These are phyloP conservation scores for Enteromius radiatus DNA, from an alignment of 2,797 vertebrate genomes.

Conservation along the genomic window DNA sequence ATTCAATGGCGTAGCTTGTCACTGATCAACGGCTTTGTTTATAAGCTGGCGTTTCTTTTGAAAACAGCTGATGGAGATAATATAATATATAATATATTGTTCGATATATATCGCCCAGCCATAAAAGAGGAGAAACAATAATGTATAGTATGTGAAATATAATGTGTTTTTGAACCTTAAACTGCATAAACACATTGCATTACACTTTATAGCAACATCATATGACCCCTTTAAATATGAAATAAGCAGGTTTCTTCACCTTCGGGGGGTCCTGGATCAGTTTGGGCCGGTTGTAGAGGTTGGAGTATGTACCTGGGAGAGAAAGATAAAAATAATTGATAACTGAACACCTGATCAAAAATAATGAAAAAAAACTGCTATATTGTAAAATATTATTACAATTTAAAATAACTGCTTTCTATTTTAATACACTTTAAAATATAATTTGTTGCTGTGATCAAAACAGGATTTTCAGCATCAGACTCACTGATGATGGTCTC, in stretches of 20 bases:
- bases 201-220: too few species aligned
- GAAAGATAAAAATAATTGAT: background rate
- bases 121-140: too few species aligned
- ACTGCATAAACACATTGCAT: too few species aligned
- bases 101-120: too few species aligned
- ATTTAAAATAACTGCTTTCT: background rate
- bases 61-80: too few species aligned
- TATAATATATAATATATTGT: too few species aligned
- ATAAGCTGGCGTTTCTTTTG: too few species aligned
- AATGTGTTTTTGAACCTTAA: too few species aligned
- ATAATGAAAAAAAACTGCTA: background rate
- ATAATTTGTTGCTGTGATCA: background rate
- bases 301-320: constrained; percentile 91
- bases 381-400: background rate
- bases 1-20: too few species aligned
- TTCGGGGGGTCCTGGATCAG: constrained; percentile 88
- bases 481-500: constrained; percentile 93
- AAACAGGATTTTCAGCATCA: background rate
- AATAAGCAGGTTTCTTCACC: constrained; percentile 71
- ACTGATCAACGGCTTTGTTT: too few species aligned
- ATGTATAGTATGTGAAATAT: too few species aligned
- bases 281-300: constrained; percentile 94
- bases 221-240: background rate
- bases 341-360: background rate
- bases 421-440: background rate